Evolutionary conservation across 2,797 vertebrate genomes (phyloP).

Genomic region (Anomalospiza imberbis): DNA sequence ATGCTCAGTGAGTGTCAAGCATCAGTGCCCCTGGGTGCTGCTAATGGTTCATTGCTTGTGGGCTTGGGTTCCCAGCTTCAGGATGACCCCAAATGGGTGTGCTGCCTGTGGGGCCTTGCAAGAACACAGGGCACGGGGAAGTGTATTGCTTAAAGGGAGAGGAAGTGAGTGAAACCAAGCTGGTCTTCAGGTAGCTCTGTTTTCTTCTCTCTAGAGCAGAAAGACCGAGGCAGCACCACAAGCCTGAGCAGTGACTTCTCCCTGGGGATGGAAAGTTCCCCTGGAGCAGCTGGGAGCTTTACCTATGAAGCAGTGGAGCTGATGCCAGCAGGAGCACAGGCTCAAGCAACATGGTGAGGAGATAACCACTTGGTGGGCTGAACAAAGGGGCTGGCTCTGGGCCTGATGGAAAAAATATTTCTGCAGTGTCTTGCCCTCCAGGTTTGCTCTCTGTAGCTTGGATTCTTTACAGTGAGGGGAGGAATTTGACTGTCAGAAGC

Average conservation of each 20-base stretch:
- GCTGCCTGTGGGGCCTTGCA: not conserved
- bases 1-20: conserved; percentile 83
- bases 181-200: not conserved
- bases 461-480: not conserved
- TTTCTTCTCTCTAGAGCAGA: conserved; percentile 77
- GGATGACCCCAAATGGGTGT: not conserved
- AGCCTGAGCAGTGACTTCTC: conserved; percentile 96
- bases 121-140: not conserved
- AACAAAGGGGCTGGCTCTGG: not conserved
- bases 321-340: conserved; percentile 77
- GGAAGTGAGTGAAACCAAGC: not conserved
- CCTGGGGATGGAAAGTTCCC: conserved; percentile 87
- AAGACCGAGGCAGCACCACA: conserved; percentile 90
- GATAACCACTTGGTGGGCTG: not conserved
- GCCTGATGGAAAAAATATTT: not conserved
- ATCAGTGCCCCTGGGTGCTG: not conserved
- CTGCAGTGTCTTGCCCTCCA: not conserved
- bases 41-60: not conserved
- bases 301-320: conserved; percentile 84
- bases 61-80: not conserved
- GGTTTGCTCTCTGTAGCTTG: not conserved
- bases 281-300: conserved; percentile 80
- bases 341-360: conserved; percentile 81
- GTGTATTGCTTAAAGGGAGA: not conserved
- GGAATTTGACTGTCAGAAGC: not conserved